Evolutionary conservation across 2,113 vertebrate species (phyloP).

Genomic region (Polypterus bichir): DNA sequence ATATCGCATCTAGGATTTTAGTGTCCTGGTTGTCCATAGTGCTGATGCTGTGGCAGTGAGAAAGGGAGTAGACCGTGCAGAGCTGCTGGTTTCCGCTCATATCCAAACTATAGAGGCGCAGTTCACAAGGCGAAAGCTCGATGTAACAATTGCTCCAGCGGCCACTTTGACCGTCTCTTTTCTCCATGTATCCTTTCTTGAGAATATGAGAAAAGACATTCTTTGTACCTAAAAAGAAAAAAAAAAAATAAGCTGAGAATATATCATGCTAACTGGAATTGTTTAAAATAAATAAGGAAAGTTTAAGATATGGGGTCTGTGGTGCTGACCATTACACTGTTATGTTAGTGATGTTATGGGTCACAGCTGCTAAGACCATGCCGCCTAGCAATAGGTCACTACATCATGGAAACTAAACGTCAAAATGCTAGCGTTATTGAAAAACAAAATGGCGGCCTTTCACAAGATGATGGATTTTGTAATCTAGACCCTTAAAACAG

Average conservation of each 20-base stretch:
- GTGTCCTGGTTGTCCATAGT: conserved; percentile 60
- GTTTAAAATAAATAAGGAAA: too few relatives aligned
- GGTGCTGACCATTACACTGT: too few relatives aligned
- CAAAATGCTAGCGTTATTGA: too few relatives aligned
- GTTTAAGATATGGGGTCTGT: too few relatives aligned
- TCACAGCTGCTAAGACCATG: too few relatives aligned
- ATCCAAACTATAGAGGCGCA: conserved; percentile 76
- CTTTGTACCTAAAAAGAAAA: conserved; percentile 55
- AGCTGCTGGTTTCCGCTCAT: conserved; percentile 76
- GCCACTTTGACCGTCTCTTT: conserved; percentile 64
- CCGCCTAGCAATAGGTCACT: too few relatives aligned
- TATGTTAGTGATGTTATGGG: too few relatives aligned
- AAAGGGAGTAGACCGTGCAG: conserved; percentile 65
- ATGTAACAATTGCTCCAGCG: conserved; percentile 77
- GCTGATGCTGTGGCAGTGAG: conserved; percentile 75
- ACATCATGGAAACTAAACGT: too few relatives aligned
- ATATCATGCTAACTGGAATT: too few relatives aligned
- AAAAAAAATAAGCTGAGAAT: background rate
- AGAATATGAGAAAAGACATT: conserved; percentile 62
- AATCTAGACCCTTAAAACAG: too few relatives aligned
- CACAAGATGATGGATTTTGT: too few relatives aligned
- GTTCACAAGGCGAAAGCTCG: conserved; percentile 75
- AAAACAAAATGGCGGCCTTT: too few relatives aligned
- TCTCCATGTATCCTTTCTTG: conserved; percentile 82
- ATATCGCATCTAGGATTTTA: conserved; percentile 67